These are phyloP conservation scores for Bombyx mandarina DNA, from an alignment of 1,140 invertebrate species.

Conservation along the genomic window DNA sequence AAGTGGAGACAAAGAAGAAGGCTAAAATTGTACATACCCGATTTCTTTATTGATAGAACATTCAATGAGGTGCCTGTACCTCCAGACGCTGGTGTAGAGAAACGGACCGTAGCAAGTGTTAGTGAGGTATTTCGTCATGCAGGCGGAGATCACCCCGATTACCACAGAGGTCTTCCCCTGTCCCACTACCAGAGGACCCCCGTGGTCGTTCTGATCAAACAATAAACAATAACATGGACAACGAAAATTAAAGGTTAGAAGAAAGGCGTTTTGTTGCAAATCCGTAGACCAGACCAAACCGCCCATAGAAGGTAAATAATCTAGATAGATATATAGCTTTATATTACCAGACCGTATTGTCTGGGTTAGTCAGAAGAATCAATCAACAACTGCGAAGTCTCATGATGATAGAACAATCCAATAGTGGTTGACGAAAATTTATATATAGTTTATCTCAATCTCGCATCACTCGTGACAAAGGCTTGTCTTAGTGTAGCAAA, in stretches of 20 bases:
- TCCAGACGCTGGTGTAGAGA: conserved; percentile 38
- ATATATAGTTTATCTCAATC: too few relatives aligned
- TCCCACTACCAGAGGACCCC: conserved; percentile 34
- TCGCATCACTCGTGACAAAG: too few relatives aligned
- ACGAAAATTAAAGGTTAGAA: too few relatives aligned
- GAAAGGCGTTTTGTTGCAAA: too few relatives aligned
- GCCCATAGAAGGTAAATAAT: too few relatives aligned
- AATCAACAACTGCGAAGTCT: too few relatives aligned
- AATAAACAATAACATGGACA: too few relatives aligned
- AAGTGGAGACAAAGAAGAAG: not conserved
- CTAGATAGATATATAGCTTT: not conserved
- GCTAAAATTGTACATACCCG: conserved; percentile 18
- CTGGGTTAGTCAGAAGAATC: too few relatives aligned
- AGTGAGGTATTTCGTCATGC: conserved; percentile 30
- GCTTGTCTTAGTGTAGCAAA: too few relatives aligned
- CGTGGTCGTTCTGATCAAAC: conserved; percentile 38
- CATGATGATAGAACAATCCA: too few relatives aligned
- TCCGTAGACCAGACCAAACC: too few relatives aligned
- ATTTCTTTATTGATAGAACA: conserved; percentile 40
- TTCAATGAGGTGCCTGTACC: conserved; percentile 33
- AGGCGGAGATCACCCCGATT: conserved; percentile 38
- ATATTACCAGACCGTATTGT: not conserved
- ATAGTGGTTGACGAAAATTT: too few relatives aligned
- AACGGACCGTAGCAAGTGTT: conserved; percentile 41
- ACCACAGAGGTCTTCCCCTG: conserved; percentile 24